Conservation (phyloP, 2,888 invertebrate genomes). For the Pristionchus entomophagus region DNA sequence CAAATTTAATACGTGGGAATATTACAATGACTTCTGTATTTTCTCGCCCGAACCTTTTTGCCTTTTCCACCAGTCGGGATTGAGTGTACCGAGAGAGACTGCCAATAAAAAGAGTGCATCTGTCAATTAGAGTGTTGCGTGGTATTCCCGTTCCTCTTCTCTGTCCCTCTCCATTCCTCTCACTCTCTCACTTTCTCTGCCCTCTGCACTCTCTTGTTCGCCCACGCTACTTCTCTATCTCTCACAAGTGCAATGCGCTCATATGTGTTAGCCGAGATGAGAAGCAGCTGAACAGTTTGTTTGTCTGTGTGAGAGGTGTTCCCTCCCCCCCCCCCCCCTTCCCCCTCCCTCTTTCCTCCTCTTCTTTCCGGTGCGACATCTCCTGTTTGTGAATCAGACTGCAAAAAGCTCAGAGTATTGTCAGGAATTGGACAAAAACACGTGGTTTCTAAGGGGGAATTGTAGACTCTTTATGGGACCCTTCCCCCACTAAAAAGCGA, state of each 20-base stretch:
- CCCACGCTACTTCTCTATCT: background rate
- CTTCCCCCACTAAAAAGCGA: background rate
- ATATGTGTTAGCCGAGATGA: slow-evolving; percentile 34
- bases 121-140: slow-evolving; percentile 42
- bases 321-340: background rate
- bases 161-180: background rate
- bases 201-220: slow-evolving; percentile 1
- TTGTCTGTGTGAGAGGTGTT: slow-evolving; percentile 14
- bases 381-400: background rate
- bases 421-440: background rate
- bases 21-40: background rate
- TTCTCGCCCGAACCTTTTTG: background rate
- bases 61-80: background rate
- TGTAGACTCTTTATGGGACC: background rate
- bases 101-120: background rate
- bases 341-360: background rate
- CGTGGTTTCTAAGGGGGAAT: background rate
- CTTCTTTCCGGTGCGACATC: slow-evolving; percentile 3
- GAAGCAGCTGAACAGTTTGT: slow-evolving; percentile 38
- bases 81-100: background rate
- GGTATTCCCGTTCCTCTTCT: background rate
- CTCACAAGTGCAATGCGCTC: slow-evolving; percentile 4
- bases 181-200: background rate
- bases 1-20: no score
- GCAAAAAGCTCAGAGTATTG: slow-evolving; percentile 19